Evolutionary conservation across 2,113 vertebrate genomes (phyloP).

Genomic region (Microcebus ravelobensis): DNA sequence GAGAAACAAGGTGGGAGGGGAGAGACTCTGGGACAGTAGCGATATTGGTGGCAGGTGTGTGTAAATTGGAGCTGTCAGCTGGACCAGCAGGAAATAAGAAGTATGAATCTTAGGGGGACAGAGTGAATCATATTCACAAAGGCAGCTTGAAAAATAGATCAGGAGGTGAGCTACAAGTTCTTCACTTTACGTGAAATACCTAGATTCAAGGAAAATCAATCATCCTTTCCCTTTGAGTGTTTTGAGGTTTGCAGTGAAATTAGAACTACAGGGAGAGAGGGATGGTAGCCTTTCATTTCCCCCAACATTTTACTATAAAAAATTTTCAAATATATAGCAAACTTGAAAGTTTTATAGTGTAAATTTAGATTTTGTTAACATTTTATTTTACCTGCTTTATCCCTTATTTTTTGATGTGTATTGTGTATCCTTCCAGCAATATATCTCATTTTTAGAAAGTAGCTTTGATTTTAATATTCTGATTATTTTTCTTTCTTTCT

Average conservation of each 20-base stretch:
- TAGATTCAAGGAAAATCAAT: not conserved
- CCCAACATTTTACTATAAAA: not conserved
- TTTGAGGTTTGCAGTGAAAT: not conserved
- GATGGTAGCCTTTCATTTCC: not conserved
- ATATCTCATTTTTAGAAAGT: not conserved
- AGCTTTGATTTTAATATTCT: conserved; percentile 28
- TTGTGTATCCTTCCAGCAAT: not conserved
- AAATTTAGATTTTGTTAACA: not conserved
- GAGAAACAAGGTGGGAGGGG: not conserved
- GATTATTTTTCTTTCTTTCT: not conserved
- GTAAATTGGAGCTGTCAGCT: not conserved
- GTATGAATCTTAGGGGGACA: not conserved
- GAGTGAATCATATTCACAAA: conserved; percentile 1
- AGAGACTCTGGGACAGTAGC: not conserved
- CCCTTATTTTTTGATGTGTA: not conserved
- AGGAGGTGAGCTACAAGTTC: conserved; percentile 18
- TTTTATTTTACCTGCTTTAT: not conserved
- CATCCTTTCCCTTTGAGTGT: not conserved
- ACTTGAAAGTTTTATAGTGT: not conserved
- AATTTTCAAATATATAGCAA: not conserved
- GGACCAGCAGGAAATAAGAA: conserved; percentile 2
- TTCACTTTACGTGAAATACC: not conserved
- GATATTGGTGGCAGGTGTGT: not conserved
- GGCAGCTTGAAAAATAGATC: conserved; percentile 7
- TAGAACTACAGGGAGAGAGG: not conserved